Evolutionary conservation across 2,888 invertebrate genomes (phyloP).

Genomic region (Sinelater perroti): DNA sequence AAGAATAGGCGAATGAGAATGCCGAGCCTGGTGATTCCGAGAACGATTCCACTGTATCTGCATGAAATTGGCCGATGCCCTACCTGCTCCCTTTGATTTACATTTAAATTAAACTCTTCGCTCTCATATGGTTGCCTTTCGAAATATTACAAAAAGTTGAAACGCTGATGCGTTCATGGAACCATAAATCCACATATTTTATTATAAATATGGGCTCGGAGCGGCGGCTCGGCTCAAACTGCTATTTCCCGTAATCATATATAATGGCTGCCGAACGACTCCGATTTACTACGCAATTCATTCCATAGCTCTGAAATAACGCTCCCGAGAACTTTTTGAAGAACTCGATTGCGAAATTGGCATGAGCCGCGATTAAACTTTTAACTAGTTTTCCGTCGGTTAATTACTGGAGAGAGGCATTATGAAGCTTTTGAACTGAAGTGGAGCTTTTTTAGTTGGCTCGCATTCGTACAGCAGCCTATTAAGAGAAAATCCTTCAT

Average conservation of each 20-base stretch:
- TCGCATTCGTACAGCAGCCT: no score
- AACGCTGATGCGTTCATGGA: conserved; percentile 8
- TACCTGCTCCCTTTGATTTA: conserved; percentile 30
- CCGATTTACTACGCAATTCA: not conserved
- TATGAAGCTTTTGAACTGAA: no score
- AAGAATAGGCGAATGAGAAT: conserved; percentile 4
- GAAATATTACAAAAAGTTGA: conserved; percentile 9
- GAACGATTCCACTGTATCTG: conserved; percentile 15
- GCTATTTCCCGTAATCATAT: not conserved
- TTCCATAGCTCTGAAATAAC: not conserved
- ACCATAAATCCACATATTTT: conserved; percentile 10
- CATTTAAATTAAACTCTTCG: conserved; percentile 25
- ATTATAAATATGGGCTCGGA: not conserved
- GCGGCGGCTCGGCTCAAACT: not conserved
- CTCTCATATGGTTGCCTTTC: conserved; percentile 14
- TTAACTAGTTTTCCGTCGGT: conserved; percentile 8
- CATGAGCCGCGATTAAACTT: not conserved
- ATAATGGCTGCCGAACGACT: not conserved
- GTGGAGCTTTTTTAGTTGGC: no score
- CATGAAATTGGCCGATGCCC: conserved; percentile 20
- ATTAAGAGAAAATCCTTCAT: no score
- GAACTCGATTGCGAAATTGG: not conserved
- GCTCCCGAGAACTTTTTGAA: not conserved
- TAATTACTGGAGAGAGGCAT: conserved; percentile 10
- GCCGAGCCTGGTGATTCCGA: conserved; percentile 1